These are phyloP conservation scores for Apodemia hepburni DNA, from an alignment of 2,888 invertebrate species.

Conservation along the genomic window DNA sequence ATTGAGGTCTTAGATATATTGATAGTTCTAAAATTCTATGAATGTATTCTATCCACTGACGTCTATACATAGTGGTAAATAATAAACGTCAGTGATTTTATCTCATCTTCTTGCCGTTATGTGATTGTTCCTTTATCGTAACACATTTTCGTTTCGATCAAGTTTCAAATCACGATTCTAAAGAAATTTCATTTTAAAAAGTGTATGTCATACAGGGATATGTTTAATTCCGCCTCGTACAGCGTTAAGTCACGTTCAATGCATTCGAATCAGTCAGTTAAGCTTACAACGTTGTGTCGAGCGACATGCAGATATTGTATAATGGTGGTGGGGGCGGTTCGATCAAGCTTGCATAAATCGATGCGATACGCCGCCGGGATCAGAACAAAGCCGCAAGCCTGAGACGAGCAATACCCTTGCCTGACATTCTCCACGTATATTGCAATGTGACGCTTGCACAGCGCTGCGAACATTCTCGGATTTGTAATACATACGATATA, in stretches of 20 bases:
- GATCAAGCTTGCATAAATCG: constrained; percentile 46
- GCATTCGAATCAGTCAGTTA: constrained; percentile 15
- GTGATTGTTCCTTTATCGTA: too few species aligned
- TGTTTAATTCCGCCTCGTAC: constrained; percentile 3
- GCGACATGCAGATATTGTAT: constrained; percentile 16
- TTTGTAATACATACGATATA: constrained; percentile 13
- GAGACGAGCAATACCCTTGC: constrained; percentile 39
- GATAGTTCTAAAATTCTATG: too few species aligned
- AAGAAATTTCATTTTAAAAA: not conserved
- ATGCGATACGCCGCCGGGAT: constrained; percentile 63
- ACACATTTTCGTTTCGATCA: too few species aligned
- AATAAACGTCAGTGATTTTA: too few species aligned
- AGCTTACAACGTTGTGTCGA: constrained; percentile 10
- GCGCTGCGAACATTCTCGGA: constrained; percentile 15
- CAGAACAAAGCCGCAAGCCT: constrained; percentile 69
- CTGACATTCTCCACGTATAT: constrained; percentile 21
- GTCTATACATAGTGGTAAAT: too few species aligned
- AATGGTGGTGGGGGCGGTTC: constrained; percentile 36
- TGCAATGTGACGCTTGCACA: constrained; percentile 16
- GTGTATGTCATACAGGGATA: not conserved
- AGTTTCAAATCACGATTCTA: too few species aligned
- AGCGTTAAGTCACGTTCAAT: constrained; percentile 13
- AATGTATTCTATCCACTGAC: too few species aligned
- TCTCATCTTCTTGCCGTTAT: too few species aligned
- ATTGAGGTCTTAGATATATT: too few species aligned